Conservation (phyloP, 2,888 invertebrate species). For the Diogma glabrata region DNA sequence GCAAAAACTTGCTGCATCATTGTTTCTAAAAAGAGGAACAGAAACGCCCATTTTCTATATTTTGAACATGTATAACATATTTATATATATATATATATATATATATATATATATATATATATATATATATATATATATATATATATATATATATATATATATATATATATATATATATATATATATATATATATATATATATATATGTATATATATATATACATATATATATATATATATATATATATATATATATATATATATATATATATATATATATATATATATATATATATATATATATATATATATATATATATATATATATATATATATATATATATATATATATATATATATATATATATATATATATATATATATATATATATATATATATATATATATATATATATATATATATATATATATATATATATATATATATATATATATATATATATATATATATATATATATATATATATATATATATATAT, state of each 20-base stretch:
- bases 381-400: neutral
- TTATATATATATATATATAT: neutral
- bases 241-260: conserved; percentile 3
- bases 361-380: neutral
- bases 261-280: conserved; percentile 1
- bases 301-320: conserved; percentile 3
- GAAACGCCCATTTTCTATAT: too few relatives aligned
- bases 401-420: too few relatives aligned
- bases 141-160: conserved; percentile 1
- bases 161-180: conserved; percentile 3
- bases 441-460: too few relatives aligned
- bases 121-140: conserved; percentile 3
- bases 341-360: neutral
- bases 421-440: too few relatives aligned
- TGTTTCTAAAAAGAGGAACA: too few relatives aligned
- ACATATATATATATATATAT: neutral
- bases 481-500: too few relatives aligned
- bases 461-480: too few relatives aligned
- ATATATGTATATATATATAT: neutral
- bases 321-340: neutral
- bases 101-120: conserved; percentile 3
- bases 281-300: conserved; percentile 3
- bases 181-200: conserved; percentile 3
- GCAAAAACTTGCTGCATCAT: too few relatives aligned
- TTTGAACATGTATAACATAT: neutral